Base-by-base conservation (phyloP, 2,888 invertebrate species). In the Drosophila leonis region DNA sequence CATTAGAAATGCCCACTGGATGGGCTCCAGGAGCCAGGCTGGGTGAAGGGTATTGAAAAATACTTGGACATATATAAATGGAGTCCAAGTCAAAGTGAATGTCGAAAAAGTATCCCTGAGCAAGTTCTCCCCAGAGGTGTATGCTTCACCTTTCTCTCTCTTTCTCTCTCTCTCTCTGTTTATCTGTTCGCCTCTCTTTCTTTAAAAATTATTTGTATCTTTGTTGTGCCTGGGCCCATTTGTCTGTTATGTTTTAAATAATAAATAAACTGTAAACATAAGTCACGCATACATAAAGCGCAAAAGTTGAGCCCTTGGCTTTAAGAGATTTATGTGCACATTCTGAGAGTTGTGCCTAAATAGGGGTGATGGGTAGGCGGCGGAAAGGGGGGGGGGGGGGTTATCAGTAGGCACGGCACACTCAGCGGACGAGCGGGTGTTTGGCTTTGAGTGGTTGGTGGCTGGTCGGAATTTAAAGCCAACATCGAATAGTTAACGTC, bases 181-280 rank as follows among this genome's bases (percentile, higher is more conserved):
- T 24, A 12, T 35, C 5, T 6, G 18, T 29, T 10, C 13, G 10
- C 46, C 9, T 31, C 10, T 54, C 42, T n/a, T 31, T 15, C 35
- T 81, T 48, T 29, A 56, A 65, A 56, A 54, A 80, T 73, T 60
- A 83, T 80, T 78, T 72, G 52, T 66, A 70, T 72, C 66, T 69
- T 82, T 76, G 57, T 51, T 66, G 60, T 65, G 24, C 44, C 27
- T 12, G 70, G 70, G 65, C 75, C 71, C 83, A 75, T 80, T 86
- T 88, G 79, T 74, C 80, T 83, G 87, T 65, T 77, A 70, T 75
- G 80, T 84, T 89, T 89, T 84, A 89, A 84, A 84, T 84, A 84
- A 84, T 84, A 84, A 84, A 84, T 84, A 84, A 84, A 84, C 89
- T 84, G 89, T 87, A 83, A 84, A 89, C 89, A 89, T 84, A 89